Percentiles rank a stretch among this genome's conserved stretches.
Evolutionary conservation across 2,797 vertebrate genomes (phyloP).

Genomic region (Myoxocephalus aenaeus): DNA sequence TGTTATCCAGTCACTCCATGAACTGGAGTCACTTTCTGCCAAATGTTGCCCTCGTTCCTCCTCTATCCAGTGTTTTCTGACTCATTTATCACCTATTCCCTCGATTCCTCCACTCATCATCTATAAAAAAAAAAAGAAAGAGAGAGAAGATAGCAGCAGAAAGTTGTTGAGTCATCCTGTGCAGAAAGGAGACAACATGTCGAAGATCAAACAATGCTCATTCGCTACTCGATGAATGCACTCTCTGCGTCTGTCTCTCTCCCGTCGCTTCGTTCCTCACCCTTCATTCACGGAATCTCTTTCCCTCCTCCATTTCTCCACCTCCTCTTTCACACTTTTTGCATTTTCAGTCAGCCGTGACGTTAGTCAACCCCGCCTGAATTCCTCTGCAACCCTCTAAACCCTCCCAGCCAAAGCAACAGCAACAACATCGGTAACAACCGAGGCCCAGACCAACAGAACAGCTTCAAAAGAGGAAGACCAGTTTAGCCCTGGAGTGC

Average conservation of each 20-base stretch:
- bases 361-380: slow-evolving; percentile 56
- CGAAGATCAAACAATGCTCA: slow-evolving; percentile 63
- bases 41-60: slow-evolving; percentile 23
- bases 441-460: slow-evolving; percentile 58
- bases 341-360: slow-evolving; percentile 68
- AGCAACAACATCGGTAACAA: slow-evolving; percentile 65
- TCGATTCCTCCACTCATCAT: slow-evolving; percentile 40
- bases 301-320: slow-evolving; percentile 35
- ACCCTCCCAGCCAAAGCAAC: slow-evolving; percentile 61
- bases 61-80: slow-evolving; percentile 26
- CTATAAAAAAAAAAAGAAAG: not conserved
- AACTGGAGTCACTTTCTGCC: not conserved
- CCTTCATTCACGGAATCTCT: slow-evolving; percentile 62
- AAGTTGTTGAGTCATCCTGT: slow-evolving; percentile 68
- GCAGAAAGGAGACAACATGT: slow-evolving; percentile 56
- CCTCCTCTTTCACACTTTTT: slow-evolving; percentile 45
- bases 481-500: slow-evolving; percentile 70
- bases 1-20: not conserved
- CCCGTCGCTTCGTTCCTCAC: slow-evolving; percentile 29
- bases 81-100: slow-evolving; percentile 29
- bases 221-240: slow-evolving; percentile 50
- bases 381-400: slow-evolving; percentile 65
- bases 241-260: slow-evolving; percentile 30
- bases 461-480: slow-evolving; percentile 78
- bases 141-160: slow-evolving; percentile 44